These are phyloP conservation scores for Ifrita kowaldi DNA, from an alignment of 2,113 vertebrate genomes.

Conservation along the genomic window DNA sequence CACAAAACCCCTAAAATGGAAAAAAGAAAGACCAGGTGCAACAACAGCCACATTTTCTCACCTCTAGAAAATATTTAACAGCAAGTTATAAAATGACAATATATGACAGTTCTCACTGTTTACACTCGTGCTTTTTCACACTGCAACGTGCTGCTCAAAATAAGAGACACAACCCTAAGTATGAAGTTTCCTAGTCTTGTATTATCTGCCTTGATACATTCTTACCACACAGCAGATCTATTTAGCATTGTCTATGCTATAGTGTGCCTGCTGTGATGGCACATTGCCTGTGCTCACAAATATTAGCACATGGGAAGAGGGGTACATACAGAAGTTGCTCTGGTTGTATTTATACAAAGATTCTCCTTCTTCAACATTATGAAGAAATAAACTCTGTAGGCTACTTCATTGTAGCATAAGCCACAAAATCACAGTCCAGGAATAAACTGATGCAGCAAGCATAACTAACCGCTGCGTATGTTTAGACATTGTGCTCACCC, in stretches of 20 bases:
- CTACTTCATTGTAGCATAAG: background rate
- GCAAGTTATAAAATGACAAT: background rate
- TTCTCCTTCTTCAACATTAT: background rate
- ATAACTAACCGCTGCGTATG: background rate
- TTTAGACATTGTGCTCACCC: background rate
- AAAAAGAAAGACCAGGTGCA: background rate
- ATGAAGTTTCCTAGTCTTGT: background rate
- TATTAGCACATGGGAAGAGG: background rate
- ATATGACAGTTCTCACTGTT: background rate
- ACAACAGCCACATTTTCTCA: background rate
- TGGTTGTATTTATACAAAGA: background rate
- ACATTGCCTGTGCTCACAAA: background rate
- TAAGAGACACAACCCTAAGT: background rate
- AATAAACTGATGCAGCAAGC: background rate
- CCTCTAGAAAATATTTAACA: background rate
- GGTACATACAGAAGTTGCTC: background rate
- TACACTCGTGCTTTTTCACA: background rate
- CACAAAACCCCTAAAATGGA: constrained; percentile 83
- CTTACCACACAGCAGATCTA: background rate
- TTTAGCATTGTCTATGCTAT: background rate
- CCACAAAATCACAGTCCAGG: background rate
- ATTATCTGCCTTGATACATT: background rate
- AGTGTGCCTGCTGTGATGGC: background rate
- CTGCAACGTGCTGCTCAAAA: background rate
- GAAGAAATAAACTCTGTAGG: background rate